phyloP scores from a whole-genome alignment of 2,113 vertebrate genomes.

The Burhinus bistriatus region DNA sequence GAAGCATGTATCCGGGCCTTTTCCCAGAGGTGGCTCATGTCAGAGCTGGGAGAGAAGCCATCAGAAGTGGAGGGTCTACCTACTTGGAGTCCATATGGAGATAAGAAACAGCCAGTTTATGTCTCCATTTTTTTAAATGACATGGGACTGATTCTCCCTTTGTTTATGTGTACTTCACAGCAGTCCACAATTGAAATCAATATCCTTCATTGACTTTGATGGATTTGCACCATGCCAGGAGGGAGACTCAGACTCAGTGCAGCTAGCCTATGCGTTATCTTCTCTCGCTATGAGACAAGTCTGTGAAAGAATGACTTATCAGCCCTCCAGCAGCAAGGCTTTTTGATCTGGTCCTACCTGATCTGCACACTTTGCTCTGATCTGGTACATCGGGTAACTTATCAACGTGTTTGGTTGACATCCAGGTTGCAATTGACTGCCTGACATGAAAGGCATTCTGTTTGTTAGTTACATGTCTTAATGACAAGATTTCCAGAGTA shows the following conservation, averaged over 20 bases:
- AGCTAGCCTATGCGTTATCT: neutral
- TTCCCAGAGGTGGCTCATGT: neutral
- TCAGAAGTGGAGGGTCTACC: neutral
- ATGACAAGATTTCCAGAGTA: neutral
- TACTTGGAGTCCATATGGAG: neutral
- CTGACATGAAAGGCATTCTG: neutral
- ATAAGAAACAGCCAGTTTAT: neutral
- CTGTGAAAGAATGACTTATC: neutral
- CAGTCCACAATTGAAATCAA: neutral
- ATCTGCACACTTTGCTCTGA: neutral
- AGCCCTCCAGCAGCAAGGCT: neutral
- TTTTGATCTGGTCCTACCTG: neutral
- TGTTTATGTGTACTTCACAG: neutral
- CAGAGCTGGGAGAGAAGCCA: neutral
- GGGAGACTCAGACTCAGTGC: neutral
- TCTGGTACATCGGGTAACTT: neutral
- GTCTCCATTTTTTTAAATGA: neutral
- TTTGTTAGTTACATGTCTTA: neutral
- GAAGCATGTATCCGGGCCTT: neutral
- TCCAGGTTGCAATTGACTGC: neutral
- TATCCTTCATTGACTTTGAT: conserved; percentile 38
- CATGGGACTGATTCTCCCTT: neutral
- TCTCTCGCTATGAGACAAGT: neutral
- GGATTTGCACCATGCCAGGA: neutral
- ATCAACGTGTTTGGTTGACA: neutral